Evolutionary conservation across 2,888 invertebrate species (phyloP).

Genomic region (Drosophila demipolita): DNA sequence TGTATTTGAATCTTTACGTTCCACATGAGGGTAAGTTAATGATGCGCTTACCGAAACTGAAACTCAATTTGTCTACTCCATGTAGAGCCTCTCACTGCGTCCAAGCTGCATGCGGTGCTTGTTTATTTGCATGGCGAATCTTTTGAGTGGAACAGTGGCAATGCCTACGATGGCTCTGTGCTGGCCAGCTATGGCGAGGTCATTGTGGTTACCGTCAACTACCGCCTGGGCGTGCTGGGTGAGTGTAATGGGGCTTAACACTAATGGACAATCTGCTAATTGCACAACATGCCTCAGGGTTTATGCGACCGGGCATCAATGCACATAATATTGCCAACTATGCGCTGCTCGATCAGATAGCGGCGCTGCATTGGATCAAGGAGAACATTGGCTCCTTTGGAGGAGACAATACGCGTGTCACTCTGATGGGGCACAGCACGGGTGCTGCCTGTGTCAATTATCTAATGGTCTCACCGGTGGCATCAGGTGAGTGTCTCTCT

Average conservation of each 20-base stretch:
- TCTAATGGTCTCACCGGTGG: conserved; percentile 96
- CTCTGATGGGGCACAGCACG: conserved; percentile 97
- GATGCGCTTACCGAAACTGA: conserved; percentile 4
- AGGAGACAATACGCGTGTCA: conserved; percentile 94
- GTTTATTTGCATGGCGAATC: conserved; percentile 98
- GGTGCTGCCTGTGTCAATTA: conserved; percentile 98
- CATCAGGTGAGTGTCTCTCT: conserved; percentile 86
- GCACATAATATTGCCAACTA: conserved; percentile 94
- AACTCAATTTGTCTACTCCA: neutral
- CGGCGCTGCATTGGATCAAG: conserved; percentile 97
- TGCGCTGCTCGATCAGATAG: conserved; percentile 96
- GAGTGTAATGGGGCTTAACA: conserved; percentile 18
- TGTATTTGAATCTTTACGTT: conserved; percentile 96
- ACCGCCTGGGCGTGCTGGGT: conserved; percentile 93
- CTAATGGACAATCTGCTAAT: conserved; percentile 12
- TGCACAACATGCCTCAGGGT: conserved; percentile 86
- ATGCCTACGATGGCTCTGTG: conserved; percentile 97
- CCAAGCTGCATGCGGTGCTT: conserved; percentile 91
- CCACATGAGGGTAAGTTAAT: conserved; percentile 91
- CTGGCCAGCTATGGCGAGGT: conserved; percentile 96
- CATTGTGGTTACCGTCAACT: conserved; percentile 94
- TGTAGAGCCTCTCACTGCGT: conserved; percentile 83
- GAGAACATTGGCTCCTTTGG: conserved; percentile 96
- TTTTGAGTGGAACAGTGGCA: conserved; percentile 98
- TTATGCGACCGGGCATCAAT: conserved; percentile 91